Evolutionary conservation across 2,113 vertebrate species (phyloP).

Genomic region (Ranitomeya imitator): DNA sequence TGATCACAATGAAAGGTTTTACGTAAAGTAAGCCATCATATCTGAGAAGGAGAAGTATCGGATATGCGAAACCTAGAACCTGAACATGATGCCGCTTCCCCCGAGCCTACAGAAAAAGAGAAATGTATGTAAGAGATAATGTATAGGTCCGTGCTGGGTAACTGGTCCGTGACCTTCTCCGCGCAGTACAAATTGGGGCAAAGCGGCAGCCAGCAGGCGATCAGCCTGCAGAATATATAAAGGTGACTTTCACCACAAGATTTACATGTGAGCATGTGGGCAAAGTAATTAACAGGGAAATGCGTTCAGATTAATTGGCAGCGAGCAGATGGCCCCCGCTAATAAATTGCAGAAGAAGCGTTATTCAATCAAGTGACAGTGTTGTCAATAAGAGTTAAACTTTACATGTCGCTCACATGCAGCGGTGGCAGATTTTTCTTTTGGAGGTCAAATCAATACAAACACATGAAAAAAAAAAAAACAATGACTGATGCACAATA

Average conservation of each 20-base stretch:
- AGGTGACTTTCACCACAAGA: slow-evolving; percentile 47
- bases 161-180: slow-evolving; percentile 24
- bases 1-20: slow-evolving; percentile 1
- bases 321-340: slow-evolving; percentile 32
- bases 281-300: slow-evolving; percentile 39
- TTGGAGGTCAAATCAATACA: background rate
- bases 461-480: background rate
- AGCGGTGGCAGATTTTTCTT: background rate
- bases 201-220: background rate
- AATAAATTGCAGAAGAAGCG: background rate
- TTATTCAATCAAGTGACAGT: background rate
- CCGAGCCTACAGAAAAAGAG: slow-evolving; percentile 9
- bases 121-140: slow-evolving; percentile 10
- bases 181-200: background rate
- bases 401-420: background rate
- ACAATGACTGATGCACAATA: background rate
- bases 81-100: background rate
- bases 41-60: background rate
- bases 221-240: background rate
- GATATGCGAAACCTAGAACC: slow-evolving; percentile 1
- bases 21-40: background rate
- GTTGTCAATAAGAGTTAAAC: slow-evolving; percentile 24
- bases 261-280: slow-evolving; percentile 6
- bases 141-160: slow-evolving; percentile 8
- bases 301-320: slow-evolving; percentile 12